These are phyloP conservation scores for Panthera uncia DNA, from an alignment of 2,113 vertebrate genomes.

Conservation along the genomic window DNA sequence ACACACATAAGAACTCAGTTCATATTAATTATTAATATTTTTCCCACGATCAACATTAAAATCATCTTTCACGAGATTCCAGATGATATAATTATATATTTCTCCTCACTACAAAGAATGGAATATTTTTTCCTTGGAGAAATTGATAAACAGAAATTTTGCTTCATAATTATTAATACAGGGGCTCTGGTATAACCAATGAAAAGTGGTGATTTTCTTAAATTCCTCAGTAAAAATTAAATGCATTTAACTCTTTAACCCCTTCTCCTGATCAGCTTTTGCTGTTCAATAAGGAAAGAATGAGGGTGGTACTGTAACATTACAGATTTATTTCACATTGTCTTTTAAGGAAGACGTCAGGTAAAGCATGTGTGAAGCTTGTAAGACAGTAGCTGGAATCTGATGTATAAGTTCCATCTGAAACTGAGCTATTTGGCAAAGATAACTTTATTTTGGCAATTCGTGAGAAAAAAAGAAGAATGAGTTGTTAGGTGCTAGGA, in stretches of 20 bases:
- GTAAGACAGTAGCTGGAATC: not conserved
- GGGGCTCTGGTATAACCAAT: not conserved
- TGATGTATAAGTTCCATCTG: not conserved
- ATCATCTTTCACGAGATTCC: not conserved
- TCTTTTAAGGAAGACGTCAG: not conserved
- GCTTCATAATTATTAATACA: conserved; percentile 35
- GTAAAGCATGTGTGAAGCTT: conserved; percentile 19
- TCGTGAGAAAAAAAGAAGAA: not conserved
- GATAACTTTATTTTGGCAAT: conserved; percentile 26
- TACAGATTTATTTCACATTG: not conserved
- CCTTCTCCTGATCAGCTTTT: not conserved
- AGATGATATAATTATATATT: not conserved
- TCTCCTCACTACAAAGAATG: not conserved
- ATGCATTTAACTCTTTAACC: not conserved
- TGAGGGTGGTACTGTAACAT: not conserved
- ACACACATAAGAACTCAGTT: not conserved
- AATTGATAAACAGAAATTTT: conserved; percentile 2
- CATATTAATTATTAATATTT: conserved; percentile 17
- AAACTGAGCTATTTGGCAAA: conserved; percentile 15
- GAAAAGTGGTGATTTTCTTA: not conserved
- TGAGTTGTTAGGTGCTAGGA: not conserved
- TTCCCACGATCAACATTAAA: conserved; percentile 8
- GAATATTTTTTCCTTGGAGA: not conserved
- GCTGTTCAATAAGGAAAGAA: not conserved
- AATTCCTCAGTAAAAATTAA: conserved; percentile 15